Percentiles rank a stretch among this genome's conserved stretches.
These are phyloP conservation scores for Delia radicum DNA, from an alignment of 1,140 invertebrate genomes.

Conservation along the genomic window DNA sequence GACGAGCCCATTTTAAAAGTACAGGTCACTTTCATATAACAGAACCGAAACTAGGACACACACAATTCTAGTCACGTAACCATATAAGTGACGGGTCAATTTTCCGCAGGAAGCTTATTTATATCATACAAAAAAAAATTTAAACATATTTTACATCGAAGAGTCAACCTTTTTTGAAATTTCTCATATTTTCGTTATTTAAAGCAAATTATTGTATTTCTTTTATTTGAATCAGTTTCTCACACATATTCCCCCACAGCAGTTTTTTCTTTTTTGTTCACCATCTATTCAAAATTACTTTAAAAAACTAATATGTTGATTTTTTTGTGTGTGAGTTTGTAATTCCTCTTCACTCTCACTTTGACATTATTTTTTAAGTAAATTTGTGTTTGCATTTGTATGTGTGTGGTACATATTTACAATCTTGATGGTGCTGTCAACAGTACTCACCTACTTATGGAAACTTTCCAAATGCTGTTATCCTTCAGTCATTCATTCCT, in stretches of 20 bases:
- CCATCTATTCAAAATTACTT: conserved; percentile 2
- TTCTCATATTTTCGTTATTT: too few species aligned
- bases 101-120: too few species aligned
- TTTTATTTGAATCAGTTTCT: neutral
- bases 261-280: too few species aligned
- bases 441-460: neutral
- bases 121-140: too few species aligned
- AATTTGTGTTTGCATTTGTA: neutral
- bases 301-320: conserved; percentile 11
- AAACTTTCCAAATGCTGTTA: neutral
- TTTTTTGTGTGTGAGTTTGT: neutral
- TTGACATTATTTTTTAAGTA: neutral
- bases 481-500: neutral
- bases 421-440: neutral
- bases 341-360: neutral
- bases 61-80: too few species aligned
- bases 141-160: too few species aligned
- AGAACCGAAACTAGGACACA: too few species aligned
- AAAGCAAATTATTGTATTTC: conserved; percentile 9
- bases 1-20: too few species aligned
- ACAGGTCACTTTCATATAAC: too few species aligned
- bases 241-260: neutral
- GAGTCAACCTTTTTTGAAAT: too few species aligned
- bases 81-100: too few species aligned
- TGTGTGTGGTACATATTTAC: neutral